A percentile compares a stretch with the other conserved stretches of the same genome.
Evolutionary conservation across 2,888 invertebrate species (phyloP).

Genomic region (Epirrhoe tristata): DNA sequence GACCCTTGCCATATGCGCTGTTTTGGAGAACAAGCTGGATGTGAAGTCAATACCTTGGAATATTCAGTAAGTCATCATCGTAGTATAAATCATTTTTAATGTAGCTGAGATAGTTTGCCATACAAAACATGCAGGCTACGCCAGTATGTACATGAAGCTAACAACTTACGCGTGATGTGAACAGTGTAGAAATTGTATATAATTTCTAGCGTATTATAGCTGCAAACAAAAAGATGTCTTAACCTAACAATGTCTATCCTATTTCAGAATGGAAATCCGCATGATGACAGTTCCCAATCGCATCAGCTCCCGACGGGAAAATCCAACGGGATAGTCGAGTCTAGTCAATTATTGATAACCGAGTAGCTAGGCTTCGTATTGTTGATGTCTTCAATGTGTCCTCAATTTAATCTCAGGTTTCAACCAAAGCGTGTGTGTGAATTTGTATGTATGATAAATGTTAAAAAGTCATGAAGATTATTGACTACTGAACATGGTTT

Average conservation of each 20-base stretch:
- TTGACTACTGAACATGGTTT: no score
- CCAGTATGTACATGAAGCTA: no score
- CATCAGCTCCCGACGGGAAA: constrained; percentile 81
- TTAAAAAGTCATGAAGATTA: not conserved
- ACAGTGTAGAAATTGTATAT: no score
- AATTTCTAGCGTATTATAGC: no score
- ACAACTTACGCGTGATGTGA: no score
- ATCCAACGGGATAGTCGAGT: constrained; percentile 65
- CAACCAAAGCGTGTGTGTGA: not conserved
- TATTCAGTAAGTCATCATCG: constrained; percentile 81
- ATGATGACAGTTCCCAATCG: constrained; percentile 90
- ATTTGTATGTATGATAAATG: not conserved
- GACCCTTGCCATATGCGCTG: constrained; percentile 89
- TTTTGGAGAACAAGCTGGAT: constrained; percentile 88
- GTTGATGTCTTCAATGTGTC: not conserved
- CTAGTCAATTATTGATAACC: not conserved
- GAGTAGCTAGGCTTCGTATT: not conserved
- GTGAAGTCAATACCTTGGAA: constrained; percentile 87
- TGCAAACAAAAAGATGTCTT: no score
- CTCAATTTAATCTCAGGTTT: not conserved
- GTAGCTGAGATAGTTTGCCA: no score
- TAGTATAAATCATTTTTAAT: no score
- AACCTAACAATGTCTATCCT: no score
- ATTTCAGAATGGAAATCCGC: constrained; percentile 87
- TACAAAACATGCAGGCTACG: no score